phyloP scores from a whole-genome alignment of 2,113 vertebrate species.

The Dolichotis patagonum region DNA sequence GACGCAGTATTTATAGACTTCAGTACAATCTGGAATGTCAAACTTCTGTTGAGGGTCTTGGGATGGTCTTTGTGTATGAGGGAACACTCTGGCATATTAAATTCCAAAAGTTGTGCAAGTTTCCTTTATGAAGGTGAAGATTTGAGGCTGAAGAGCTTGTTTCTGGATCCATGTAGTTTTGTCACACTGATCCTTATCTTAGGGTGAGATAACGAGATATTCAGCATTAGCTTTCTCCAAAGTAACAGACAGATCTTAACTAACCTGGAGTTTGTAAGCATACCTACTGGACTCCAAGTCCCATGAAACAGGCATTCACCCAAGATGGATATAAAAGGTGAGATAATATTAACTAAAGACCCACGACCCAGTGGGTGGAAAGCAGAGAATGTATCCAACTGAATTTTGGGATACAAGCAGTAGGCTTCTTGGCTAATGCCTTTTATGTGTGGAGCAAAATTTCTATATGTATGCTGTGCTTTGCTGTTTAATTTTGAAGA shows the following conservation, averaged over 20 bases:
- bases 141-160: background rate
- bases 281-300: background rate
- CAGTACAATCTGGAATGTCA: background rate
- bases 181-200: background rate
- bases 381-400: background rate
- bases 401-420: background rate
- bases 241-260: constrained; percentile 26
- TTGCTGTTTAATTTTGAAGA: constrained; percentile 4
- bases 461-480: background rate
- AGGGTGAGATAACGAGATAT: background rate
- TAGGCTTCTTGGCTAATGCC: background rate
- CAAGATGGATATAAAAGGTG: background rate
- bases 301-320: background rate
- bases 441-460: background rate
- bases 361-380: background rate
- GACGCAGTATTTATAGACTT: too few species aligned
- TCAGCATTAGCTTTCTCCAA: background rate
- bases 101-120: background rate
- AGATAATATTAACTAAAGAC: background rate
- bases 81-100: background rate
- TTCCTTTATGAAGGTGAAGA: background rate
- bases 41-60: background rate
- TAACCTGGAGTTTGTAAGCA: background rate
- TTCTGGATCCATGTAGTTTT: background rate
- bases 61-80: background rate